A percentile compares a stretch with the other conserved stretches of the same genome.
These are phyloP conservation scores for Oreohelix idahoensis DNA, from an alignment of 1,140 invertebrate genomes.

Conservation along the genomic window DNA sequence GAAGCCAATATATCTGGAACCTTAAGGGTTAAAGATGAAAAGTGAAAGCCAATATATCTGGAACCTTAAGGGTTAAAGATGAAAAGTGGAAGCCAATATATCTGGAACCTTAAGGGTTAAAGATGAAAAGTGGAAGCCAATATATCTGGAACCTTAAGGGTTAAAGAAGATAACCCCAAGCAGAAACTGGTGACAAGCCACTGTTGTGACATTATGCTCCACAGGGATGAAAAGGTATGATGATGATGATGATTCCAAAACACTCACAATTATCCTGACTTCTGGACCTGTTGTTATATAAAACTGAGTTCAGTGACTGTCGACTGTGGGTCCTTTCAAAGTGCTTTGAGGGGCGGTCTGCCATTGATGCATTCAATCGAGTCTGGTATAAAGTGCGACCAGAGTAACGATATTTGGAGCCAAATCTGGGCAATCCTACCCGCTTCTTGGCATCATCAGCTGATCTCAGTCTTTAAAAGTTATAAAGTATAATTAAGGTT, in stretches of 20 bases:
- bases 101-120: too few species aligned
- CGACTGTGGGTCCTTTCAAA: slow-evolving; percentile 90
- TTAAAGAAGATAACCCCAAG: too few species aligned
- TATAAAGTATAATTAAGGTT: neutral
- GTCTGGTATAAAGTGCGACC: slow-evolving; percentile 97
- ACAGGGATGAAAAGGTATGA: too few species aligned
- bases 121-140: too few species aligned
- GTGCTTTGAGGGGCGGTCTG: slow-evolving; percentile 87
- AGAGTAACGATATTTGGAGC: slow-evolving; percentile 95
- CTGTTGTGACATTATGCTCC: too few species aligned
- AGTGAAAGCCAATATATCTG: too few species aligned
- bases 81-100: too few species aligned
- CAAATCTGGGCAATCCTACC: slow-evolving; percentile 85
- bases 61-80: too few species aligned
- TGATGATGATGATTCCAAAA: neutral
- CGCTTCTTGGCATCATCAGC: slow-evolving; percentile 86
- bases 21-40: too few species aligned
- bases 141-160: too few species aligned
- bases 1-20: too few species aligned
- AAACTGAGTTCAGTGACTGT: slow-evolving; percentile 40
- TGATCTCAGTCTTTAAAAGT: slow-evolving; percentile 77
- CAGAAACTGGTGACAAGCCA: too few species aligned
- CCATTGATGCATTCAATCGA: slow-evolving; percentile 77
- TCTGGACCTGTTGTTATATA: slow-evolving; percentile 42
- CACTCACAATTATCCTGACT: slow-evolving; percentile 54